Percentiles rank a stretch among this genome's conserved stretches.
These are phyloP conservation scores for Suillia variegata DNA, from an alignment of 2,888 invertebrate genomes.

Conservation along the genomic window DNA sequence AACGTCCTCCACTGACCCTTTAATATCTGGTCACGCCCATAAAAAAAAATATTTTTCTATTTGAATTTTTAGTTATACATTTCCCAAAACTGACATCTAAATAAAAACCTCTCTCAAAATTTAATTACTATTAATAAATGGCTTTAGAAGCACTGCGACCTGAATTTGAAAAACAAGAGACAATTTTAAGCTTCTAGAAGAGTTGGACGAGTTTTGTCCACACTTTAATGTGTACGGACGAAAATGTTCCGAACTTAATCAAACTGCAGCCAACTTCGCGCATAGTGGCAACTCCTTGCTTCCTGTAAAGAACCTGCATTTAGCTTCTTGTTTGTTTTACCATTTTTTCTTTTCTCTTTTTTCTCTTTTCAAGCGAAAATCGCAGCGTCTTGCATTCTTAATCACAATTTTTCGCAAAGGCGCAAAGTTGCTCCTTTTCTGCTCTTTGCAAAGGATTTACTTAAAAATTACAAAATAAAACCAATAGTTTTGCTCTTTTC, in stretches of 20 bases:
- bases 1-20: too few relatives aligned
- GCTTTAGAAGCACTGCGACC: too few relatives aligned
- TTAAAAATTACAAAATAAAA: slow-evolving; percentile 1
- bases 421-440: not conserved
- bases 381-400: not conserved
- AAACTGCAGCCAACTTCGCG: not conserved
- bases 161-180: too few relatives aligned
- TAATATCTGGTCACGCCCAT: not conserved
- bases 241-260: not conserved
- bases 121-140: too few relatives aligned
- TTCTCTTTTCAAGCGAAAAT: not conserved
- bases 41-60: too few relatives aligned
- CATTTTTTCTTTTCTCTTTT: not conserved
- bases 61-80: too few relatives aligned
- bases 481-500: not conserved
- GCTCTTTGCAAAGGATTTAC: not conserved
- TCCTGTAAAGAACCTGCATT: not conserved
- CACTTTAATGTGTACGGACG: too few relatives aligned
- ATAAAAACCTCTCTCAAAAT: too few relatives aligned
- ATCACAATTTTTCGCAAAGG: not conserved
- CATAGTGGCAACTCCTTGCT: not conserved
- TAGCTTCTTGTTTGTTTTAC: not conserved
- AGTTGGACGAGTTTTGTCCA: too few relatives aligned
- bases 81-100: too few relatives aligned
- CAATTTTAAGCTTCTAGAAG: too few relatives aligned